phyloP scores from a whole-genome alignment of 2,888 invertebrate genomes.

The Troides aeacus region DNA sequence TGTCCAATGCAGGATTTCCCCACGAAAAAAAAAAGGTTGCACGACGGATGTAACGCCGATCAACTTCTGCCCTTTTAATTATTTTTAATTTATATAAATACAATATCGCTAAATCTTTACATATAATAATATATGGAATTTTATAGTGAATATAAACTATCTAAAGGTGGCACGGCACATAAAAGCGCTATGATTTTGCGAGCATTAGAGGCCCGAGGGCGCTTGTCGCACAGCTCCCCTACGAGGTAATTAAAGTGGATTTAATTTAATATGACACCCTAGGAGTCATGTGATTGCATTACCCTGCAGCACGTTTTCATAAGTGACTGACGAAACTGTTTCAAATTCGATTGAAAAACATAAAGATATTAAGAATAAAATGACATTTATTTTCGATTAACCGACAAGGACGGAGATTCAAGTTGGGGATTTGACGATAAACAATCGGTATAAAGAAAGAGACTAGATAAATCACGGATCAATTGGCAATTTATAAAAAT shows the following conservation, averaged over 20 bases:
- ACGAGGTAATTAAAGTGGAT: conserved; percentile 64
- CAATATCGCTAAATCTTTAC: not conserved
- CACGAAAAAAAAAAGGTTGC: no score
- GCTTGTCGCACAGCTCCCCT: conserved; percentile 27
- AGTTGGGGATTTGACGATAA: no score
- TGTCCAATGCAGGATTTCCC: no score
- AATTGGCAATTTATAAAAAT: no score
- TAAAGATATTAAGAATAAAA: not conserved
- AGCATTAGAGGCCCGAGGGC: conserved; percentile 28
- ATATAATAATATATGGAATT: not conserved
- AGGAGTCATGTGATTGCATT: conserved; percentile 56
- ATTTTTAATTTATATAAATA: no score
- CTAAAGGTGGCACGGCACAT: conserved; percentile 19
- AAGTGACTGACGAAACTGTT: conserved; percentile 1
- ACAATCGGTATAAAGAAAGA: no score
- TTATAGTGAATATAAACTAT: conserved; percentile 3
- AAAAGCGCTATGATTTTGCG: conserved; percentile 25
- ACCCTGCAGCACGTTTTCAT: conserved; percentile 3
- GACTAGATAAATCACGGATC: no score
- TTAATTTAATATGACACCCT: conserved; percentile 62
- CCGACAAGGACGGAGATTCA: not conserved
- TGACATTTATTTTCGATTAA: not conserved
- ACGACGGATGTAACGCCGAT: no score
- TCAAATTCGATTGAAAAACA: conserved; percentile 7
- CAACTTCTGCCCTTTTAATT: no score